Evolutionary conservation across 2,113 vertebrate genomes (phyloP).

Genomic region (Motacilla alba): DNA sequence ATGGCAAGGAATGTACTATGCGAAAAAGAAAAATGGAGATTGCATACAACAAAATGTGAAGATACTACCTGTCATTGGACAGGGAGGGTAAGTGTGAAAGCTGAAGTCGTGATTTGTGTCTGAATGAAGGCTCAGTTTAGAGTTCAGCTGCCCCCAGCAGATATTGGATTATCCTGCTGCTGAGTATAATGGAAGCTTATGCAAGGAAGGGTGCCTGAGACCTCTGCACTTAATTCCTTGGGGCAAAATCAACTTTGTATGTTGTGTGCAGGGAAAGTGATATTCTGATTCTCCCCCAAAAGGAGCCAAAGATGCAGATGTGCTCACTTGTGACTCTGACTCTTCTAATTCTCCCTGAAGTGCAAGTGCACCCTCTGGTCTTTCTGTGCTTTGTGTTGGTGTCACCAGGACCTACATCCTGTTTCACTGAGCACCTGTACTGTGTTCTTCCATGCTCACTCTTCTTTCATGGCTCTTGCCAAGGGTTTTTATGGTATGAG

Average conservation of each 20-base stretch:
- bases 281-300: not conserved
- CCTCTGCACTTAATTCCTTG: not conserved
- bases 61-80: constrained; percentile 94
- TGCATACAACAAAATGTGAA: constrained; percentile 96
- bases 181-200: not conserved
- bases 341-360: not conserved
- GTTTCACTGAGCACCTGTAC: not conserved
- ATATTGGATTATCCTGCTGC: not conserved
- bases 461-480: not conserved
- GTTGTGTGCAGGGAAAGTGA: not conserved
- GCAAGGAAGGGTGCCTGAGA: not conserved
- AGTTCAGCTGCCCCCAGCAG: not conserved
- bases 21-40: constrained; percentile 96
- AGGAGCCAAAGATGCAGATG: not conserved
- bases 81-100: constrained; percentile 89
- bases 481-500: not conserved
- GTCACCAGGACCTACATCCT: not conserved
- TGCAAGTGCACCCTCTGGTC: not conserved
- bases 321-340: not conserved
- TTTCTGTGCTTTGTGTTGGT: not conserved
- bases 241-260: not conserved
- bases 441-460: not conserved
- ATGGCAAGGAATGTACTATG: constrained; percentile 95
- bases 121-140: not conserved
- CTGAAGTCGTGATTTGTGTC: not conserved